A percentile compares a stretch with the other conserved stretches of the same genome.
phyloP scores from a whole-genome alignment of 2,888 invertebrate genomes.

The Drosophila helvetica region DNA sequence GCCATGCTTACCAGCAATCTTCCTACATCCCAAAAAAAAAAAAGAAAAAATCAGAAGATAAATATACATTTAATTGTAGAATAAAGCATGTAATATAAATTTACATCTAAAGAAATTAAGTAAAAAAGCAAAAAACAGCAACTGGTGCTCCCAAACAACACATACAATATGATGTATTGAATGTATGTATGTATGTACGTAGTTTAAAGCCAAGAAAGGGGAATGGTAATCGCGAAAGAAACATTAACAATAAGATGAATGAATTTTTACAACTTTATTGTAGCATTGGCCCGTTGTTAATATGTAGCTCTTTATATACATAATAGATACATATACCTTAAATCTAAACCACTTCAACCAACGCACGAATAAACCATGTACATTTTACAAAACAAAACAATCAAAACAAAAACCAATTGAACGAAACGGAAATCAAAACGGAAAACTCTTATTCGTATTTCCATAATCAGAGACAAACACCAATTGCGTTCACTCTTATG shows the following conservation, averaged over 20 bases:
- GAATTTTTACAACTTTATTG: constrained; percentile 42
- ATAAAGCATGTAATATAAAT: constrained; percentile 19
- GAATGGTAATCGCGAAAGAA: constrained; percentile 21
- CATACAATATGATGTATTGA: constrained; percentile 6
- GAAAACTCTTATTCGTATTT: constrained; percentile 10
- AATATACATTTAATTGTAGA: not conserved
- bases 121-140: constrained; percentile 27
- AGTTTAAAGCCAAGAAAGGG: constrained; percentile 47
- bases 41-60: constrained; percentile 3
- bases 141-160: constrained; percentile 63
- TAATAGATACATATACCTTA: constrained; percentile 27
- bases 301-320: constrained; percentile 61
- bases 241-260: constrained; percentile 6
- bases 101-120: constrained; percentile 13
- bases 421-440: not conserved
- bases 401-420: constrained; percentile 4
- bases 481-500: constrained; percentile 1
- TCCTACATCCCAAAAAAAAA: constrained; percentile 22
- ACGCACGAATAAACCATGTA: constrained; percentile 37
- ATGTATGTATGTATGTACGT: not conserved
- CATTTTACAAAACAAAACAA: constrained; percentile 44
- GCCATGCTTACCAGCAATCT: constrained; percentile 20
- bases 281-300: constrained; percentile 65
- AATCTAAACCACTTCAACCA: not conserved
- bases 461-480: constrained; percentile 3